These are phyloP conservation scores for Sclerurus mexicanus DNA, from an alignment of 2,113 vertebrate species.

Conservation along the genomic window DNA sequence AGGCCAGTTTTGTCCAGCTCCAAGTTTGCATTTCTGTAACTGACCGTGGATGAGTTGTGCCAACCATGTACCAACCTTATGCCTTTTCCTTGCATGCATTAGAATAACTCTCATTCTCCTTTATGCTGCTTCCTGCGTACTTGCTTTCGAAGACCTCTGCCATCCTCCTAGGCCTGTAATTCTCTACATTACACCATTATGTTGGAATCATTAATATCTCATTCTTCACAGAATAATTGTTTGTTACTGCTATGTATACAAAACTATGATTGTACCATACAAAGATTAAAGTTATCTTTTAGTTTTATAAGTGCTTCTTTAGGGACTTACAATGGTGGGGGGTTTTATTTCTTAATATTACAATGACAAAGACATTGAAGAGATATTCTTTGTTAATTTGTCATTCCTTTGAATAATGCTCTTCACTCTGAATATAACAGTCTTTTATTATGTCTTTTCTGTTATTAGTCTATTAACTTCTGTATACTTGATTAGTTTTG, in stretches of 20 bases:
- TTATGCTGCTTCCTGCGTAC: fast-evolving
- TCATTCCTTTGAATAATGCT: not conserved
- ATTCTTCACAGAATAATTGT: not conserved
- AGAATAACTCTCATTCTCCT: not conserved
- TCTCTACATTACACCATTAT: not conserved
- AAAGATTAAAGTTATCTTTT: not conserved
- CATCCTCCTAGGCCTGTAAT: not conserved
- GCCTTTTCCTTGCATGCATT: fast-evolving
- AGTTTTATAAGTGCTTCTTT: not conserved
- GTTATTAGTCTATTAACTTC: not conserved
- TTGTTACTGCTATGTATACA: not conserved
- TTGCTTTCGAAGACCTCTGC: not conserved
- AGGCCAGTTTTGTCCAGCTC: not conserved
- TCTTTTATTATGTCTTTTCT: not conserved
- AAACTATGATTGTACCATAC: not conserved
- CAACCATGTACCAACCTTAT: not conserved
- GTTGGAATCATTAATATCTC: not conserved
- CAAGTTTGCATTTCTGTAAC: not conserved
- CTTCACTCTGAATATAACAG: not conserved
- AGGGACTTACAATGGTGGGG: fast-evolving
- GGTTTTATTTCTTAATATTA: not conserved
- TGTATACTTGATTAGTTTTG: not conserved
- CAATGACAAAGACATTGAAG: not conserved
- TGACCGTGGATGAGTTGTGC: not conserved
- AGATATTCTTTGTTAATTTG: not conserved